These are phyloP conservation scores for Silurus asotus DNA, from an alignment of 2,113 vertebrate genomes.

Conservation along the genomic window DNA sequence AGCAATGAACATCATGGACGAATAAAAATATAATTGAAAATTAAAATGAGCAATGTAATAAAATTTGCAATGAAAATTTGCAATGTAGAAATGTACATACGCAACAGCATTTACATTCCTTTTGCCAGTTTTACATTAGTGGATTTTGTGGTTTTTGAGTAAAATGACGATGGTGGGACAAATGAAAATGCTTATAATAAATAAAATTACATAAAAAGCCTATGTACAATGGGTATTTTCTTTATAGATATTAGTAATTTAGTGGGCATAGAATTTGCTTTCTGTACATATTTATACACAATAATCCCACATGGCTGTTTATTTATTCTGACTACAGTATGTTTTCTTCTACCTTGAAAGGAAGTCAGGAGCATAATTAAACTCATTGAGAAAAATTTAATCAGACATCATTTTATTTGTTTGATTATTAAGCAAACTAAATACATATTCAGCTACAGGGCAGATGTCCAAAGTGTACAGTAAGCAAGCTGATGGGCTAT, in stretches of 20 bases:
- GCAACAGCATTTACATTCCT: no score
- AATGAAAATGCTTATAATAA: constrained; percentile 6
- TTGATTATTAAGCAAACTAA: constrained; percentile 4
- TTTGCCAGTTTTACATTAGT: no score
- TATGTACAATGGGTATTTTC: neutral
- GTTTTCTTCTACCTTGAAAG: neutral
- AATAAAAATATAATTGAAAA: no score
- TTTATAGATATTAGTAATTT: neutral
- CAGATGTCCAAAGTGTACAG: neutral
- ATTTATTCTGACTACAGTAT: neutral
- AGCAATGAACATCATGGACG: no score
- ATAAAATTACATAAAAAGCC: neutral
- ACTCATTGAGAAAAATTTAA: neutral
- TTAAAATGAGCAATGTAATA: no score
- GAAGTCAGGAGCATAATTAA: neutral
- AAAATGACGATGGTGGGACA: neutral
- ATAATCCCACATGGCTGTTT: neutral
- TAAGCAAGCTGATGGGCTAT: neutral
- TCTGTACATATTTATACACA: neutral
- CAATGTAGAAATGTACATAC: no score
- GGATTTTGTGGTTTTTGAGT: no score
- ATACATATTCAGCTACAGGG: constrained; percentile 4
- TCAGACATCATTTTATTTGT: neutral
- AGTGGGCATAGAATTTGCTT: neutral
- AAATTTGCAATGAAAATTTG: no score